These are phyloP conservation scores for Anarsia innoxiella DNA, from an alignment of 2,888 invertebrate species.

Conservation along the genomic window DNA sequence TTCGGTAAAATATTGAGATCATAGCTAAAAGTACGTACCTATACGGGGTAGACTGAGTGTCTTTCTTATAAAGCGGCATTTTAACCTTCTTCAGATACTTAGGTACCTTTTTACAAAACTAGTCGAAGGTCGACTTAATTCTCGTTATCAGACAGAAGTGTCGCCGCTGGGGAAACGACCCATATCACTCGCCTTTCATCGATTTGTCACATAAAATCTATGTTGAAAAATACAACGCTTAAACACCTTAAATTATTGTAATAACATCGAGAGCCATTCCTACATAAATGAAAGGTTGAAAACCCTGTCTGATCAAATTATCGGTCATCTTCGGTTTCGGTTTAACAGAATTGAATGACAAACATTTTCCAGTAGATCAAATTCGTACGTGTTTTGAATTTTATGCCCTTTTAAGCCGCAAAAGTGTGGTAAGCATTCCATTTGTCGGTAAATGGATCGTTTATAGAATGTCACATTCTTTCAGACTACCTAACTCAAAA, in stretches of 20 bases:
- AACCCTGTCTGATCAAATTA: too few species aligned
- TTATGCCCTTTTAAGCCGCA: background rate
- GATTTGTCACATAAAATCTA: conserved; percentile 3
- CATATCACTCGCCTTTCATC: conserved; percentile 5
- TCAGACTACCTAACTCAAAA: too few species aligned
- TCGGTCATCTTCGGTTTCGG: background rate
- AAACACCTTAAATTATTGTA: background rate
- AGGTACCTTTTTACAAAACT: too few species aligned
- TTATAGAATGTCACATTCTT: background rate
- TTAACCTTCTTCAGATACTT: too few species aligned
- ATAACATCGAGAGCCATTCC: too few species aligned
- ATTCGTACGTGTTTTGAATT: background rate
- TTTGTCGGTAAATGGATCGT: conserved; percentile 3
- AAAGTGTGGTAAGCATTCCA: background rate
- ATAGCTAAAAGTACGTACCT: too few species aligned
- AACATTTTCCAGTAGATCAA: conserved; percentile 2
- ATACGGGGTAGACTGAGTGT: too few species aligned
- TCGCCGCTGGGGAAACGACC: background rate
- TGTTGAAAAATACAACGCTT: background rate
- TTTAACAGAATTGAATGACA: conserved; percentile 3
- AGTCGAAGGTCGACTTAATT: too few species aligned
- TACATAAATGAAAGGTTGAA: background rate
- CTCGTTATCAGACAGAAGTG: too few species aligned
- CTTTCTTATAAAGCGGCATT: too few species aligned
- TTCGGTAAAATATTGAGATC: too few species aligned